Base-by-base conservation (phyloP, 2,113 vertebrate species). In the Coryphaenoides rupestris region DNA sequence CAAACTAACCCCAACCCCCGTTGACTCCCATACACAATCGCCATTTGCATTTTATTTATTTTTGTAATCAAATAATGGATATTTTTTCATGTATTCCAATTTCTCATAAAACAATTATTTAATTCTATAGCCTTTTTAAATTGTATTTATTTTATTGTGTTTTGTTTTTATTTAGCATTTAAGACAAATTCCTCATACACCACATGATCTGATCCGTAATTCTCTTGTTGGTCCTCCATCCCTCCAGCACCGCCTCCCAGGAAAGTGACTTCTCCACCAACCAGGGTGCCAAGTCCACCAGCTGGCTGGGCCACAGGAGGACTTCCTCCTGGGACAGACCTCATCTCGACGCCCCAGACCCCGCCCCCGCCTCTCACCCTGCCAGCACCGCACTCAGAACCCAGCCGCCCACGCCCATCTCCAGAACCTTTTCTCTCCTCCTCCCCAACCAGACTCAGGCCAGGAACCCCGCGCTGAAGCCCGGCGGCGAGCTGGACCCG, bases 221-320 rank as follows among this genome's bases (percentile, higher is more conserved):
- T 21, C 13, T 63, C 14, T 5, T 45, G 19, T 56, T 13, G 1
- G 10, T 56, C 33, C 65, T 40, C 16, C 4, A n/a, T n/a, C 46
- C 59, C 50, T 58, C 67, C 68, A 91, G 90, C 76, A 55, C 76
- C 13, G 19, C 78, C 10, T 84, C 80, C 58, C 72, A 82, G 66
- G 84, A 88, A 72, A 63, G 72, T 1, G 63, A 50, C 0, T 10
- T 21, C 46, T 70, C 28, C 46, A 69, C 28, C 17, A 55, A 62
- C 54, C 54, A 77, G 45, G n/a, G 55, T 74, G 9, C n/a, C n/a
- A 88, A 83, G 52, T 74, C 78, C 33, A 6, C 33, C 0, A 62
- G 71, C 60, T 82, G 79, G 12, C 22, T 78, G 52, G 72, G 78
- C 68, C 85, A 77, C 24, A 40, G 69, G 40, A 72, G 76, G 55